phyloP scores from a whole-genome alignment of 2,888 invertebrate genomes.

The Stenolophus ochropezus region DNA sequence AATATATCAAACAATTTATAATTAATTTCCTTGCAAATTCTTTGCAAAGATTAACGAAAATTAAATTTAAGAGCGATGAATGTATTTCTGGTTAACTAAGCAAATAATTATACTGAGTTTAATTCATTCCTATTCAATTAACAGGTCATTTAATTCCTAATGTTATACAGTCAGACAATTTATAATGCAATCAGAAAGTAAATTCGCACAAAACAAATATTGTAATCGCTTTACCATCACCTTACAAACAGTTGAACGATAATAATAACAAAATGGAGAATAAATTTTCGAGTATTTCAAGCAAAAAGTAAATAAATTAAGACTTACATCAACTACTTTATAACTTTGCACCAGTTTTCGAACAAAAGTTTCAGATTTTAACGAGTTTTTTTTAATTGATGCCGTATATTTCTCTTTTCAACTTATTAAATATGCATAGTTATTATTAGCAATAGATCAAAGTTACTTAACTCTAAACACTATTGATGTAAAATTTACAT shows the following conservation, averaged over 20 bases:
- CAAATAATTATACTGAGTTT: neutral
- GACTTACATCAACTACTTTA: neutral
- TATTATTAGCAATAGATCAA: neutral
- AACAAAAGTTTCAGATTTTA: neutral
- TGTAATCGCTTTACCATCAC: neutral
- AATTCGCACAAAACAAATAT: neutral
- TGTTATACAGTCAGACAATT: neutral
- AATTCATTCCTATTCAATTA: neutral
- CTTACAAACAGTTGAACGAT: neutral
- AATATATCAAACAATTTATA: too few relatives aligned
- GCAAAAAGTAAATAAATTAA: neutral
- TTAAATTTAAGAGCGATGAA: neutral
- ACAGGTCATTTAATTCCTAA: neutral
- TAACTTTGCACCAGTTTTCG: neutral
- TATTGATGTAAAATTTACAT: neutral
- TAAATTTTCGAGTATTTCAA: neutral
- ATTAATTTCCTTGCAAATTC: too few relatives aligned
- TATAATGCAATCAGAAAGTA: neutral
- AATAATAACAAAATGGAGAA: neutral
- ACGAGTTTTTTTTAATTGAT: neutral
- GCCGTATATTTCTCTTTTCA: neutral
- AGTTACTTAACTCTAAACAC: neutral
- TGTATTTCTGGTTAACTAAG: neutral
- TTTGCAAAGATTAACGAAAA: neutral
- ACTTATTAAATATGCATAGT: neutral